A percentile compares a stretch with the other conserved stretches of the same genome.
Evolutionary conservation across 2,797 vertebrate species (phyloP).

Genomic region (Microctenopoma steveboyesi): DNA sequence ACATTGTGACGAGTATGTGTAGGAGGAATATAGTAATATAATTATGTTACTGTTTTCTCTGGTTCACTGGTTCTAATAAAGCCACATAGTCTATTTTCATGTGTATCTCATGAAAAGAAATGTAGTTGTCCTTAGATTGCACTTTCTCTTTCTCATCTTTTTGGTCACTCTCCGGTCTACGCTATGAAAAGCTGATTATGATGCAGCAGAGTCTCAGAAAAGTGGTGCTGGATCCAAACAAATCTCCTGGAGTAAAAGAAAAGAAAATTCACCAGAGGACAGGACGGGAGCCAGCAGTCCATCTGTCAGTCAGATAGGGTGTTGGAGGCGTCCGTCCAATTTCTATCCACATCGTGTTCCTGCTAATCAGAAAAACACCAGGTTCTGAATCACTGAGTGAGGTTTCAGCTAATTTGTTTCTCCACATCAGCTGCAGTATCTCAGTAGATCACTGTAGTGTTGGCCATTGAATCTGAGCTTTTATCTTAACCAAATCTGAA

Average conservation of each 20-base stretch:
- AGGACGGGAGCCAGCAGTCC: slow-evolving; percentile 25
- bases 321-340: slow-evolving; percentile 26
- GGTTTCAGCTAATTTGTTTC: neutral
- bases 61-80: slow-evolving; percentile 22
- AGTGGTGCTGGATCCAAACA: slow-evolving; percentile 39
- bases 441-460: no score
- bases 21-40: neutral
- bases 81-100: neutral
- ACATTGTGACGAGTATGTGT: neutral
- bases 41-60: slow-evolving; percentile 3
- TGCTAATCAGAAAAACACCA: neutral
- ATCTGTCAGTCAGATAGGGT: slow-evolving; percentile 42
- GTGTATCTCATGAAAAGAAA: slow-evolving; percentile 38
- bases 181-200: slow-evolving; percentile 52
- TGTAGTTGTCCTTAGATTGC: slow-evolving; percentile 37
- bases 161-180: slow-evolving; percentile 31
- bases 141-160: slow-evolving; percentile 6
- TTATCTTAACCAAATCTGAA: no score
- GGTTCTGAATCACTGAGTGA: slow-evolving; percentile 6
- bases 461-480: no score
- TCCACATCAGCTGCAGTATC: neutral
- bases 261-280: slow-evolving; percentile 26
- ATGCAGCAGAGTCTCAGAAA: slow-evolving; percentile 38
- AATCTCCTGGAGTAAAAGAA: slow-evolving; percentile 40
- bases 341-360: no score